Conservation (phyloP, 1,140 invertebrate genomes). For the Bombus picipes region DNA sequence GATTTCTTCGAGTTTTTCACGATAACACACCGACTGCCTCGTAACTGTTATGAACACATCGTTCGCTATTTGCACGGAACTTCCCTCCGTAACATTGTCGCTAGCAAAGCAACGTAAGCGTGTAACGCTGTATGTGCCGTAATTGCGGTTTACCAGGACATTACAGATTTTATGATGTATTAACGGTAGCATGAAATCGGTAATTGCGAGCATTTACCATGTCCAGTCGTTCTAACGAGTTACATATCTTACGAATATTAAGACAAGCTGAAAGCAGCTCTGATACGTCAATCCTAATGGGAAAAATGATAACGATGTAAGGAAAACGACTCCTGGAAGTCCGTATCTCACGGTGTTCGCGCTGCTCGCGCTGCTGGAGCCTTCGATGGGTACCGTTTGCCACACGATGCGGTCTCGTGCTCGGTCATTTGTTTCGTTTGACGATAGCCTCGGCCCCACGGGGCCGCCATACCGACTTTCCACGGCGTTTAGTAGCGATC, state of each 20-base stretch:
- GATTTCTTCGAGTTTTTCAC: background rate
- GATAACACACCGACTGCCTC: too few relatives aligned
- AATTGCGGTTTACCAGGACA: constrained; percentile 53
- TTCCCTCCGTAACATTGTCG: background rate
- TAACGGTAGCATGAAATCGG: constrained; percentile 68
- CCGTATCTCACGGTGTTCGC: constrained; percentile 37
- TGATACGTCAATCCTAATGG: constrained; percentile 46
- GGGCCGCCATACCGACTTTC: constrained; percentile 1
- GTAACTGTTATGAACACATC: background rate
- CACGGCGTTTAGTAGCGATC: constrained; percentile 47
- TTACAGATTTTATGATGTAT: constrained; percentile 65
- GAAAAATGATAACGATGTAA: constrained; percentile 54
- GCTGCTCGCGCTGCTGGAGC: constrained; percentile 32
- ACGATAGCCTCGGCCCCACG: constrained; percentile 9
- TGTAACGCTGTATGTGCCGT: constrained; percentile 25
- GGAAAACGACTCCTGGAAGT: constrained; percentile 47
- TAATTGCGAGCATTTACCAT: constrained; percentile 58
- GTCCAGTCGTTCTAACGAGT: constrained; percentile 40
- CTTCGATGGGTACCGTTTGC: constrained; percentile 2
- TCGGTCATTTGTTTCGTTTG: constrained; percentile 49
- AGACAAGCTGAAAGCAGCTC: constrained; percentile 48
- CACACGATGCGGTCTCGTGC: background rate
- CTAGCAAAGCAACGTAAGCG: background rate
- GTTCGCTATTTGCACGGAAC: too few relatives aligned
- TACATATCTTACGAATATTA: constrained; percentile 51